Evolutionary conservation across 2,888 invertebrate species (phyloP).

Genomic region (Chalcosyrphus nemorum): DNA sequence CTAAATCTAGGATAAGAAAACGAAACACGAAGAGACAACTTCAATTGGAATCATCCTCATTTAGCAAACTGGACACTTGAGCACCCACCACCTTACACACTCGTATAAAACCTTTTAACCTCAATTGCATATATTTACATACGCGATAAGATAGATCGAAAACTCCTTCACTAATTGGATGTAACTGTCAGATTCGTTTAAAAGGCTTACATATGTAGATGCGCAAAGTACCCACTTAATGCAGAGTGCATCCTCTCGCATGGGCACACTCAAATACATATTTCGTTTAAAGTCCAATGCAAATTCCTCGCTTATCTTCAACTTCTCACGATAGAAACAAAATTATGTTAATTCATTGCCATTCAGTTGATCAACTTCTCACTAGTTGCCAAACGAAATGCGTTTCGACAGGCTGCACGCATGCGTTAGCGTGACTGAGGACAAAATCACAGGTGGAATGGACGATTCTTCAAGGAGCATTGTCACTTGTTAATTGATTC

Average conservation of each 20-base stretch:
- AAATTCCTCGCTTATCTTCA: conserved; percentile 6
- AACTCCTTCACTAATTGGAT: conserved; percentile 14
- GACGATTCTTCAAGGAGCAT: background rate
- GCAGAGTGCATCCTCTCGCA: background rate
- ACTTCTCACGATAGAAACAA: background rate
- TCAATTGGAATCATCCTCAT: no score
- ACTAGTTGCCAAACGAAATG: background rate
- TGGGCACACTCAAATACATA: background rate
- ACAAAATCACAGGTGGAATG: background rate
- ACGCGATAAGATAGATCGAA: conserved; percentile 6
- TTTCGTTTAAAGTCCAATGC: background rate
- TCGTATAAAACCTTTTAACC: background rate
- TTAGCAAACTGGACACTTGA: no score
- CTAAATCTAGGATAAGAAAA: no score
- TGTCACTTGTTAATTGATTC: conserved; percentile 14
- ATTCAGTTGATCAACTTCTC: background rate
- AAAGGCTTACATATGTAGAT: background rate
- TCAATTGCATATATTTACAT: background rate
- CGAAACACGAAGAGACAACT: no score
- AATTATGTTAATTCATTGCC: background rate
- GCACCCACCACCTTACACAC: background rate
- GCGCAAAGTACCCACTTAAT: background rate
- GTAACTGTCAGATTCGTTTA: conserved; percentile 12
- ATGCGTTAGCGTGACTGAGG: background rate
- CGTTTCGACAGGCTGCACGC: background rate